phyloP scores from a whole-genome alignment of 2,888 invertebrate species.

The Eupithecia insigniata region DNA sequence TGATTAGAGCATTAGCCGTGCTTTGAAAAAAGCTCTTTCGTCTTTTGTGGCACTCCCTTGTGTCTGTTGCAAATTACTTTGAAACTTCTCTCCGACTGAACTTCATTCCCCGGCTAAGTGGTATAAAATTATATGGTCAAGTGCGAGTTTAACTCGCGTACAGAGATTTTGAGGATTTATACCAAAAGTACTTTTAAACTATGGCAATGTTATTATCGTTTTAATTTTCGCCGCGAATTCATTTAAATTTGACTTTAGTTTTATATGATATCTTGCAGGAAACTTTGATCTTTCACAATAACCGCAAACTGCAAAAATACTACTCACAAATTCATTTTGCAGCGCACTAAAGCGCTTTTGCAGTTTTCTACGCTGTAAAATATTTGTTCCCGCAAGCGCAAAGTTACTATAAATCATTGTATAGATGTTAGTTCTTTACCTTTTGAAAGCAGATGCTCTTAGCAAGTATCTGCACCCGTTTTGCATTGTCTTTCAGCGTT shows the following conservation, averaged over 20 bases:
- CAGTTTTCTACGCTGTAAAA: background rate
- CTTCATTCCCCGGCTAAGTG: background rate
- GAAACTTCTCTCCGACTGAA: constrained; percentile 1
- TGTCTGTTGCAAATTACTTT: constrained; percentile 7
- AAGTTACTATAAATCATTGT: background rate
- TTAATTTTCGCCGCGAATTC: background rate
- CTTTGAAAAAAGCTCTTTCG: background rate
- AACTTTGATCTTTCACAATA: background rate
- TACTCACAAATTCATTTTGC: background rate
- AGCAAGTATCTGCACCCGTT: no score
- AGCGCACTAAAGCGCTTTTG: background rate
- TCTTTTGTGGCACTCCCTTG: background rate
- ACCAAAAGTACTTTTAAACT: background rate
- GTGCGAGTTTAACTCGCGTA: background rate
- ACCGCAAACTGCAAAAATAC: background rate
- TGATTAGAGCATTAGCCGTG: background rate
- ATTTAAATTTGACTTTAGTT: background rate
- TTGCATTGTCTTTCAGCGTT: background rate
- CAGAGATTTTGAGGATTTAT: background rate
- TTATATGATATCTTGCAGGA: background rate
- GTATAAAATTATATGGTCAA: constrained; percentile 1
- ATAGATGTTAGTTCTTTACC: background rate
- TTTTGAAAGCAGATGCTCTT: background rate
- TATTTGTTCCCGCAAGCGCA: background rate
- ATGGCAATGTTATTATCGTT: background rate